Evolutionary conservation across 2,113 vertebrate genomes (phyloP).

Genomic region (Protomyctophum bolini): DNA sequence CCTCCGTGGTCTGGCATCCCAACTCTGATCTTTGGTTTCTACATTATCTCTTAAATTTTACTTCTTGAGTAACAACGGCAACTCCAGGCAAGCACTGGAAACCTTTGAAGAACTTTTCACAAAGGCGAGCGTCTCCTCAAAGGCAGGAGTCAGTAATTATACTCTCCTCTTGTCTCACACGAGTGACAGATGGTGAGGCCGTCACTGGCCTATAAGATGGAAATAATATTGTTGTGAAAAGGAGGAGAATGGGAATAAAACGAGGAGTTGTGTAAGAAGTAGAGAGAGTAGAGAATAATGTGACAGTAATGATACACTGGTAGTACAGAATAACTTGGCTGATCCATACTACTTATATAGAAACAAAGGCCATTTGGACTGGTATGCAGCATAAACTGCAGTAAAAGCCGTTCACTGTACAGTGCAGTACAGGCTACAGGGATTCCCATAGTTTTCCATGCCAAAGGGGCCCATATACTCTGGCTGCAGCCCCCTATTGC

Average conservation of each 20-base stretch:
- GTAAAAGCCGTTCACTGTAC: too few relatives aligned
- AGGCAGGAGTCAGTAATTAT: slow-evolving; percentile 76
- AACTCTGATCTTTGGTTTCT: slow-evolving; percentile 50
- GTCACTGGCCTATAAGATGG: slow-evolving; percentile 70
- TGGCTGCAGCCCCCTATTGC: too few relatives aligned
- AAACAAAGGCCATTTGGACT: too few relatives aligned
- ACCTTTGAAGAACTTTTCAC: slow-evolving; percentile 61
- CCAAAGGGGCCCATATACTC: too few relatives aligned
- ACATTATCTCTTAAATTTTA: slow-evolving; percentile 44
- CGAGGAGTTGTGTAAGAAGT: slow-evolving; percentile 28
- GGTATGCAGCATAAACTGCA: too few relatives aligned
- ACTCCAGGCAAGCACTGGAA: slow-evolving; percentile 45
- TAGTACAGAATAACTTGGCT: slow-evolving; percentile 38
- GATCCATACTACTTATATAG: not conserved
- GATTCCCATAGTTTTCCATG: too few relatives aligned
- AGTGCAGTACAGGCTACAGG: too few relatives aligned
- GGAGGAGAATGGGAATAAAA: slow-evolving; percentile 27
- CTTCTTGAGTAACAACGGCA: slow-evolving; percentile 42
- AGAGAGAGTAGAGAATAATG: not conserved
- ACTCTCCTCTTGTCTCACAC: slow-evolving; percentile 74
- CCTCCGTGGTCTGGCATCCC: slow-evolving; percentile 50
- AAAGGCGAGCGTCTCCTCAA: slow-evolving; percentile 57
- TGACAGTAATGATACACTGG: slow-evolving; percentile 35
- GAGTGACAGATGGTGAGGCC: slow-evolving; percentile 78
- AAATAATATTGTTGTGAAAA: slow-evolving; percentile 73